Percentiles rank a stretch among this genome's conserved stretches.
phyloP scores from a whole-genome alignment of 2,113 vertebrate species.

The Pachyramphus minor region DNA sequence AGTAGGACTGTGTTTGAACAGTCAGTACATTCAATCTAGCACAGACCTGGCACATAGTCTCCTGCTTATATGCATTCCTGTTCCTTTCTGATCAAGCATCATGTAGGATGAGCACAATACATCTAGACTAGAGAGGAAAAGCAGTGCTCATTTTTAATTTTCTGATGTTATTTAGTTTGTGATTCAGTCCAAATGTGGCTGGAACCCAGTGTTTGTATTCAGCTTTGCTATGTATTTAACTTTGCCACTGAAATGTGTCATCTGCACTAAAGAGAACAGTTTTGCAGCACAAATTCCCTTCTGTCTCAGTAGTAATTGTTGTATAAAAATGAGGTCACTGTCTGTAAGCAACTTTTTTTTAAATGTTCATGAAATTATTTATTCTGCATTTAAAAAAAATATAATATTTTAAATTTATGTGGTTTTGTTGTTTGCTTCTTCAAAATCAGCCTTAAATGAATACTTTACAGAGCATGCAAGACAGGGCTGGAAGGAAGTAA shows the following conservation, averaged over 20 bases:
- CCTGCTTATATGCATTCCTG: neutral
- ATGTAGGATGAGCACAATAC: neutral
- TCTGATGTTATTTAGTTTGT: neutral
- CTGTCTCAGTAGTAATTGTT: neutral
- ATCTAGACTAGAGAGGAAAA: neutral
- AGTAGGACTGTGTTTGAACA: neutral
- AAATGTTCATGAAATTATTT: neutral
- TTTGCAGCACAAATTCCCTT: constrained; percentile 1
- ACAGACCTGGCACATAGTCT: neutral
- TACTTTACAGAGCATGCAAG: neutral
- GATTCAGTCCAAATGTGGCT: neutral
- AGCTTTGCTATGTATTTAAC: neutral
- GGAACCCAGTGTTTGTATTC: neutral
- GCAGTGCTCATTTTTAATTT: neutral
- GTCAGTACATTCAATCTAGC: neutral
- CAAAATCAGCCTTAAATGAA: neutral
- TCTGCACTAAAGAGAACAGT: neutral
- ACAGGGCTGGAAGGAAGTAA: neutral
- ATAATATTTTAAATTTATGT: neutral
- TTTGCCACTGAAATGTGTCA: neutral
- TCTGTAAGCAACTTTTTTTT: neutral
- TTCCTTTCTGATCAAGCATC: neutral
- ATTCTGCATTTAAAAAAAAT: neutral
- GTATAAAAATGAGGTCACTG: neutral
- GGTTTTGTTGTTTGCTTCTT: neutral